Evolutionary conservation across 2,797 vertebrate genomes (phyloP).

Genomic region (Enteromius mattozi): DNA sequence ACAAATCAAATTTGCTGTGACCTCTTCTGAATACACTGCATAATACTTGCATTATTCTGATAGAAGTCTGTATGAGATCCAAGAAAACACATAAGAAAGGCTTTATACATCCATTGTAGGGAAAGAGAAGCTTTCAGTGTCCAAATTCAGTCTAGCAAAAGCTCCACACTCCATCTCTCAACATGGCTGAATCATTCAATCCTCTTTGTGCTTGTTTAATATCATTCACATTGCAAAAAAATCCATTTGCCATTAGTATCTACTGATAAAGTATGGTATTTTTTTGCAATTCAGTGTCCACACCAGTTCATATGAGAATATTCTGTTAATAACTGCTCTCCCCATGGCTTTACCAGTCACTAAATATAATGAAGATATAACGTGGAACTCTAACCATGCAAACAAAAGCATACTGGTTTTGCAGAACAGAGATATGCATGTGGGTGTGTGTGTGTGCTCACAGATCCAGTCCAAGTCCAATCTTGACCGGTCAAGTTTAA

Average conservation of each 20-base stretch:
- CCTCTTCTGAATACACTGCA: slow-evolving; percentile 8
- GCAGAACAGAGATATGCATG: slow-evolving; percentile 21
- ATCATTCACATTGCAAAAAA: slow-evolving; percentile 9
- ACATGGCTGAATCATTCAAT: neutral
- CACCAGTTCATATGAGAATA: neutral
- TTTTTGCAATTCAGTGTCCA: slow-evolving; percentile 1
- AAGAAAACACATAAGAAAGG: slow-evolving; percentile 15
- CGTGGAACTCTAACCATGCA: slow-evolving; percentile 70
- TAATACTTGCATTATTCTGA: slow-evolving; percentile 25
- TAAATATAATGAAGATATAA: slow-evolving; percentile 41
- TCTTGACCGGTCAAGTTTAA: neutral
- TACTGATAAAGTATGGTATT: neutral
- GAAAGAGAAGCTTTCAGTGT: slow-evolving; percentile 27
- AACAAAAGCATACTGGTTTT: slow-evolving; percentile 68
- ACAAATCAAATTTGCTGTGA: slow-evolving; percentile 16
- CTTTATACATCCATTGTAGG: slow-evolving; percentile 9
- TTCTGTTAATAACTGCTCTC: neutral
- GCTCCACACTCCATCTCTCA: neutral
- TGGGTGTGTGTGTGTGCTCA: slow-evolving; percentile 40
- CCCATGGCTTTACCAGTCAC: neutral
- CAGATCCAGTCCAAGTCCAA: slow-evolving; percentile 19
- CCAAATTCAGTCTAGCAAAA: neutral
- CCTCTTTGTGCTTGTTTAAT: slow-evolving; percentile 17
- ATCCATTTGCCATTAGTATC: neutral
- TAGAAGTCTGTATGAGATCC: slow-evolving; percentile 10